phyloP scores from a whole-genome alignment of 2,888 invertebrate species.

The Galerucella nymphaeae region DNA sequence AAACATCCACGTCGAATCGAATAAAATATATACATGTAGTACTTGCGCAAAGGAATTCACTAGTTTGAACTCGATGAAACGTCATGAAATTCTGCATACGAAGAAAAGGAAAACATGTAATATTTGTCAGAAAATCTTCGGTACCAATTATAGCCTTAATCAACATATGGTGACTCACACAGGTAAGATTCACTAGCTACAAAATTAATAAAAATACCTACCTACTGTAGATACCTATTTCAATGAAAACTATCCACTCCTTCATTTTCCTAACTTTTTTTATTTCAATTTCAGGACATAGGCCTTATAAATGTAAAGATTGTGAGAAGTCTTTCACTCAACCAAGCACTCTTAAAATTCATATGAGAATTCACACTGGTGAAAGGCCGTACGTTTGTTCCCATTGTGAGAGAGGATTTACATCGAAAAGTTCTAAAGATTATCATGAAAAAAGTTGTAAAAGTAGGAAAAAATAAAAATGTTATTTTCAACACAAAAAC shows the following conservation, averaged over 20 bases:
- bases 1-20: too few species aligned
- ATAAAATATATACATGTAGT: too few species aligned
- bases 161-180: not conserved
- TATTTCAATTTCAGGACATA: conserved; percentile 26
- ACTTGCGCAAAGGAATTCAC: too few species aligned
- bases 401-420: conserved; percentile 49
- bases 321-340: conserved; percentile 51
- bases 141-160: not conserved
- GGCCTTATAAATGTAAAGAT: conserved; percentile 51
- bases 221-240: too few species aligned
- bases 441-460: conserved; percentile 7
- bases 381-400: conserved; percentile 55
- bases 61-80: too few species aligned
- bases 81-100: too few species aligned
- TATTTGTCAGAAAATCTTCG: not conserved
- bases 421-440: conserved; percentile 9
- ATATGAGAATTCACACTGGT: conserved; percentile 59
- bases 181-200: not conserved
- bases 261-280: too few species aligned
- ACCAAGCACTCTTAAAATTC: conserved; percentile 43
- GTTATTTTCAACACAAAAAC: not conserved
- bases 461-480: not conserved
- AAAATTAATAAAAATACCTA: too few species aligned
- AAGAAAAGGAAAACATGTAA: too few species aligned
- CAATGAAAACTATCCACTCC: too few species aligned